Percentiles rank a stretch among this genome's conserved stretches.
phyloP scores from a whole-genome alignment of 2,113 vertebrate genomes.

The Gorilla gorilla region DNA sequence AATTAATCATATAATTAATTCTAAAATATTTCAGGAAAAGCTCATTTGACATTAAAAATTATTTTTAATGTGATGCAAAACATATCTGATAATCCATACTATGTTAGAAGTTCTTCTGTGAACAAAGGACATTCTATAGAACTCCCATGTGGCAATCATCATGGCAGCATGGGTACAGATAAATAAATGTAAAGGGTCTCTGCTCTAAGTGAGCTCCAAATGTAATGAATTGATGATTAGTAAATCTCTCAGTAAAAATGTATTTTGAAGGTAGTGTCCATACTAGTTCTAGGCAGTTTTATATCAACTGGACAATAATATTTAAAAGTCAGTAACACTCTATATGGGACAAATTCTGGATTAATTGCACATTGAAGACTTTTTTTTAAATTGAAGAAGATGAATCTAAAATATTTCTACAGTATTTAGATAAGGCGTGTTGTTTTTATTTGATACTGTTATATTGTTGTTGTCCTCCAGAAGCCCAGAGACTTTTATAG shows the following conservation, averaged over 20 bases:
- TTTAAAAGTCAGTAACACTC: background rate
- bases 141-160: background rate
- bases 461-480: background rate
- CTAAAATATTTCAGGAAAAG: background rate
- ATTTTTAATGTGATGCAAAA: background rate
- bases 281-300: background rate
- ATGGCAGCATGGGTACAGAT: rapidly evolving
- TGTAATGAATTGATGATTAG: background rate
- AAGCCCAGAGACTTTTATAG: slow-evolving; percentile 32
- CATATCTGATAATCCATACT: background rate
- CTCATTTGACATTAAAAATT: background rate
- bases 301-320: background rate
- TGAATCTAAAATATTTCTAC: background rate
- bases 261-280: background rate
- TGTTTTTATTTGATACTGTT: slow-evolving; percentile 14
- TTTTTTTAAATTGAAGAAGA: background rate
- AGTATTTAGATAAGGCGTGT: background rate
- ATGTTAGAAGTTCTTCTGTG: background rate
- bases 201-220: background rate
- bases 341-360: background rate
- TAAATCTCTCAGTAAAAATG: background rate
- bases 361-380: background rate
- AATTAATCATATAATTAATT: background rate
- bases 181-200: background rate
- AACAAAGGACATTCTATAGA: background rate